A percentile compares a stretch with the other conserved stretches of the same genome.
Evolutionary conservation across 2,113 vertebrate genomes (phyloP).

Genomic region (Desmodus rotundus): DNA sequence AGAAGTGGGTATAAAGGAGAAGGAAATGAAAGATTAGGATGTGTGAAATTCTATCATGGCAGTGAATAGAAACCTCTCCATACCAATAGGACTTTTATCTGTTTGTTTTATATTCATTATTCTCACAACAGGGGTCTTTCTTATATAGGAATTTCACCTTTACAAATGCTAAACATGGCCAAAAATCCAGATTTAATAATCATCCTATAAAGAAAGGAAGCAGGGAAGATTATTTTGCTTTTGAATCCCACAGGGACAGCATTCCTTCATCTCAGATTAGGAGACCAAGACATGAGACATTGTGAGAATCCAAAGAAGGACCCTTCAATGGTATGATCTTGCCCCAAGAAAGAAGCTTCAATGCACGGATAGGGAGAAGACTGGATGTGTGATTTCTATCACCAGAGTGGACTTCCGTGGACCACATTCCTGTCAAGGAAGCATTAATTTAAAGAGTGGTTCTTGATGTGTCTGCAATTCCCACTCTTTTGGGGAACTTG

Average conservation of each 20-base stretch:
- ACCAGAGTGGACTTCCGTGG: not conserved
- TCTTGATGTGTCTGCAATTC: not conserved
- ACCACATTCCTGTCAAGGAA: not conserved
- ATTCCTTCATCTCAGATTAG: not conserved
- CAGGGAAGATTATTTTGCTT: not conserved
- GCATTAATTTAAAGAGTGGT: not conserved
- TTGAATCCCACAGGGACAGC: not conserved
- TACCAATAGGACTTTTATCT: not conserved
- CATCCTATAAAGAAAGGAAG: not conserved
- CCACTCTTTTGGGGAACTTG: not conserved
- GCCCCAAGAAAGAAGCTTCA: not conserved
- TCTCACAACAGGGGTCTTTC: not conserved
- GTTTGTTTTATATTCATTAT: not conserved
- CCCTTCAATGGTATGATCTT: not conserved
- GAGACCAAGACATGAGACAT: not conserved
- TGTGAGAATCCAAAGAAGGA: not conserved
- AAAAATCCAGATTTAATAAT: conserved; percentile 6
- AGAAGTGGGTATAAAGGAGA: not conserved
- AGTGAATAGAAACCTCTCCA: not conserved
- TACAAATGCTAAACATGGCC: not conserved
- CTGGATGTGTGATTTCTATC: not conserved
- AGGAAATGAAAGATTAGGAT: not conserved
- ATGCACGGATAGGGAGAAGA: not conserved
- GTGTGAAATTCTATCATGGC: not conserved
- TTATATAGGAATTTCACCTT: not conserved